Evolutionary conservation across 2,113 vertebrate genomes (phyloP), one percentile per base, ranked within the genome.

Genomic region (Apeltes quadracus): DNA sequence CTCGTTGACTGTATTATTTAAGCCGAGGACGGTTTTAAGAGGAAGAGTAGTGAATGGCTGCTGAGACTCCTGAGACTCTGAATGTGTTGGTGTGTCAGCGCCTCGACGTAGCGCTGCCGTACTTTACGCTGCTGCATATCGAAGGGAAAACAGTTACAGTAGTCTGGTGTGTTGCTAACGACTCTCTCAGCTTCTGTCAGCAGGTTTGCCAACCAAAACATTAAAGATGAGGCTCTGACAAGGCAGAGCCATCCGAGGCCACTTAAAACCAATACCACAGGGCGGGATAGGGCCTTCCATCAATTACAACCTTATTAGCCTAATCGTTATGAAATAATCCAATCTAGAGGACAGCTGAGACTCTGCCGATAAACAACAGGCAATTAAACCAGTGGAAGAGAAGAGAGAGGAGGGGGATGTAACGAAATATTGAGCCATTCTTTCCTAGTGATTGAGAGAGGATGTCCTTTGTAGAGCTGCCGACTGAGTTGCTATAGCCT

Each of bases 291-390:
- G 88, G 88, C 84, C 84, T 81, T 89, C 81, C 80, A 79, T 93
- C 92, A 91, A 92, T 93, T 92, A 92, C 82, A 90, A 87, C 64
- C 86, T 76, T 87, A 91, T 91, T 91, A 92, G 83, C 59, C 77
- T 79, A 84, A 91, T 88, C 76, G 78, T 89, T 89, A 90, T 89
- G 77, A 87, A 90, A 91, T 93, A 89, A 91, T 90, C 75, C 63
- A 84, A 89, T 89, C 80, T 67, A 71, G 57, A 43, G 79, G 81
- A 88, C 78, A 83, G 84, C 76, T 86, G 69, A 66, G 81, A 79
- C 79, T 80, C 76, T 55, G 73, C 53, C 67, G 53, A 75, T 79
- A 48, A 57, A 67, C 53, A 68, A 53, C 71, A 82, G 74, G 58
- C 16, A 75, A 65, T 56, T 10, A 57, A 81, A 66, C 36, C 41